These are phyloP conservation scores for Poeciliopsis occidentalis DNA, from an alignment of 2,113 vertebrate genomes.

Conservation along the genomic window DNA sequence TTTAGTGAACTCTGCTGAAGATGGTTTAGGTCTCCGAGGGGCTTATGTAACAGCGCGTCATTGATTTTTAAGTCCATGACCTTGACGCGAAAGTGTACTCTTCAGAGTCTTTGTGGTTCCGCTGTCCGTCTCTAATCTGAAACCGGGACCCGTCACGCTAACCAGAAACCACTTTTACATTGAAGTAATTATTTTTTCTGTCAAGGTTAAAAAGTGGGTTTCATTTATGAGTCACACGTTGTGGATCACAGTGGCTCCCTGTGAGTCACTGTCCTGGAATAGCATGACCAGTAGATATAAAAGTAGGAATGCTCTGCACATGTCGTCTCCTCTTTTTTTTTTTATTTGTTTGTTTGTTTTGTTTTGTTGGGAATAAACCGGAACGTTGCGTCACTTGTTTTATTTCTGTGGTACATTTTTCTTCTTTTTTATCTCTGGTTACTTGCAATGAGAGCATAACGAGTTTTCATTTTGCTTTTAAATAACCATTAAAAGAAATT, in stretches of 20 bases:
- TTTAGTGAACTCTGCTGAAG: conserved; percentile 28
- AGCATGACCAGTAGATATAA: conserved; percentile 14
- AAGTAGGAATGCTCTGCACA: neutral
- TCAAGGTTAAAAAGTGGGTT: conserved; percentile 43
- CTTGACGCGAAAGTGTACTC: conserved; percentile 49
- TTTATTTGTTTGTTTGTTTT: neutral
- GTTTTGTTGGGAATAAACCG: neutral
- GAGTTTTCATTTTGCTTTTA: no score
- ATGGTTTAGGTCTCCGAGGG: conserved; percentile 42
- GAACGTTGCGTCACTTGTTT: conserved; percentile 6
- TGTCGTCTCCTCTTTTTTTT: neutral
- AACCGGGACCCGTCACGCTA: conserved; percentile 19
- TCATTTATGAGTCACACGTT: conserved; percentile 32
- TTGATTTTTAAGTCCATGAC: conserved; percentile 47
- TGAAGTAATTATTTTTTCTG: conserved; percentile 20
- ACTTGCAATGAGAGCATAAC: neutral
- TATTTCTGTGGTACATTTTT: conserved; percentile 5
- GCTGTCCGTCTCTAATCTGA: conserved; percentile 27
- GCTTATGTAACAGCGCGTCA: conserved; percentile 56
- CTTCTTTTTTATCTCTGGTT: neutral
- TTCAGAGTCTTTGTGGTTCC: conserved; percentile 23
- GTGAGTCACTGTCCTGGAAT: conserved; percentile 29
- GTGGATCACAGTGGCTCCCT: conserved; percentile 16
- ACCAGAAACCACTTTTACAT: conserved; percentile 8
- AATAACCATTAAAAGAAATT: neutral